A percentile compares a stretch with the other conserved stretches of the same genome.
These are phyloP conservation scores for Thunnus maccoyii DNA, from an alignment of 2,113 vertebrate genomes.

Conservation along the genomic window DNA sequence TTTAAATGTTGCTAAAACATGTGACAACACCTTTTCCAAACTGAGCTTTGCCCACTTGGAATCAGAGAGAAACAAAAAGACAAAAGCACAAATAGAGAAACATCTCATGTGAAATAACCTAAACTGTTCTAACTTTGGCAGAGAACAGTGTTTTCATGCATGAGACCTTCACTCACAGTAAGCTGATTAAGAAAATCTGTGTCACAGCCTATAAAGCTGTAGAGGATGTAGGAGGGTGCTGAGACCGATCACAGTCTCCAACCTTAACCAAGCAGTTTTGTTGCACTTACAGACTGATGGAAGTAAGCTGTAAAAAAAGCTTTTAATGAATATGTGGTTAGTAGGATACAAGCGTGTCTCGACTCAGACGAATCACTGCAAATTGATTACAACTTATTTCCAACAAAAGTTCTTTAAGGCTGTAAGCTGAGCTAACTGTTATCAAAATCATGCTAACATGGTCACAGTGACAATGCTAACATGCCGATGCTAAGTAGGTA, in stretches of 20 bases:
- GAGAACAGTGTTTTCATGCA: not conserved
- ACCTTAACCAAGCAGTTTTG: not conserved
- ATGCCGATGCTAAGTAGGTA: no score
- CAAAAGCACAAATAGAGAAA: not conserved
- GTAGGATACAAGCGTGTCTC: not conserved
- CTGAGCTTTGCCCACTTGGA: not conserved
- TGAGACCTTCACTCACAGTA: not conserved
- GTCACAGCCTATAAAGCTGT: not conserved
- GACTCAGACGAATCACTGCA: not conserved
- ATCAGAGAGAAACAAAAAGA: not conserved
- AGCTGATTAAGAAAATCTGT: not conserved
- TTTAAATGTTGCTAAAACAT: not conserved
- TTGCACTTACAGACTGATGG: not conserved
- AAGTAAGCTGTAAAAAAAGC: not conserved
- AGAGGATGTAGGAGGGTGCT: not conserved
- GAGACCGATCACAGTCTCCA: not conserved
- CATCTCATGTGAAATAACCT: no score
- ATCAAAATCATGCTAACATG: no score
- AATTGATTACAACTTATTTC: not conserved
- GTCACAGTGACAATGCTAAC: no score
- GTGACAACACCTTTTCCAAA: not conserved
- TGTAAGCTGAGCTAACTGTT: no score
- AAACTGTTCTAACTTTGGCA: no score
- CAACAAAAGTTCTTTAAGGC: not conserved
- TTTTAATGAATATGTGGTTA: constrained; percentile 1